phyloP scores from a whole-genome alignment of 2,888 invertebrate genomes.

The Nomada goodeniana region DNA sequence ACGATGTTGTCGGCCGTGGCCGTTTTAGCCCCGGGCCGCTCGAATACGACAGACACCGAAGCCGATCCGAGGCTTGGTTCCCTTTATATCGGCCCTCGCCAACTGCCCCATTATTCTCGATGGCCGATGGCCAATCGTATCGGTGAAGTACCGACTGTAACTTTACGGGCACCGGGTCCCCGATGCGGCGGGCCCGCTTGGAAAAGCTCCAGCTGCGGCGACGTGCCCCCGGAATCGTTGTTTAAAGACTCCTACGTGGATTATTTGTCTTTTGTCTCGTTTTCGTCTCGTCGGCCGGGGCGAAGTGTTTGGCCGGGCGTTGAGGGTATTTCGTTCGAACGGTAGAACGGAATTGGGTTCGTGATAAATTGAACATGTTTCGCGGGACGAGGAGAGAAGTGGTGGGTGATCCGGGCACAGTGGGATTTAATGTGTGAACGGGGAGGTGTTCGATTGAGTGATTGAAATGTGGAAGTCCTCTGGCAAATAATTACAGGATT shows the following conservation, averaged over 20 bases:
- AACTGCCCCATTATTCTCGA: conserved; percentile 82
- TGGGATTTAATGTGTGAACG: not conserved
- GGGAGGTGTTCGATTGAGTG: too few relatives aligned
- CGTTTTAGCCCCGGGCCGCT: conserved; percentile 77
- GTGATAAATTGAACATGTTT: not conserved
- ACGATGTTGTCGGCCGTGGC: conserved; percentile 84
- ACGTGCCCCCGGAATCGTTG: conserved; percentile 2
- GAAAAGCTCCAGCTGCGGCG: conserved; percentile 63
- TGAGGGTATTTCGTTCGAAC: too few relatives aligned
- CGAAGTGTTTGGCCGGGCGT: not conserved
- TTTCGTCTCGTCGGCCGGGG: not conserved
- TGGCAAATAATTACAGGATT: not conserved
- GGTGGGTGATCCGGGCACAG: too few relatives aligned
- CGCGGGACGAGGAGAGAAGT: not conserved
- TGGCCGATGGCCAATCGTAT: conserved; percentile 81
- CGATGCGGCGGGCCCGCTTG: conserved; percentile 45
- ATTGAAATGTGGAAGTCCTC: too few relatives aligned
- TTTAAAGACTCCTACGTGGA: not conserved
- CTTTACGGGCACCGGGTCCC: conserved; percentile 72
- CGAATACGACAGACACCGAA: conserved; percentile 76
- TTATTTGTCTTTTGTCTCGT: not conserved
- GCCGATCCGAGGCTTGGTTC: conserved; percentile 62
- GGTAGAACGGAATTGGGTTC: too few relatives aligned
- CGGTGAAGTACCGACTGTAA: conserved; percentile 78
- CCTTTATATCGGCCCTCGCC: conserved; percentile 79